Percentiles rank a stretch among this genome's conserved stretches.
phyloP scores from a whole-genome alignment of 2,797 vertebrate species.

The Silurus lanzhouensis region DNA sequence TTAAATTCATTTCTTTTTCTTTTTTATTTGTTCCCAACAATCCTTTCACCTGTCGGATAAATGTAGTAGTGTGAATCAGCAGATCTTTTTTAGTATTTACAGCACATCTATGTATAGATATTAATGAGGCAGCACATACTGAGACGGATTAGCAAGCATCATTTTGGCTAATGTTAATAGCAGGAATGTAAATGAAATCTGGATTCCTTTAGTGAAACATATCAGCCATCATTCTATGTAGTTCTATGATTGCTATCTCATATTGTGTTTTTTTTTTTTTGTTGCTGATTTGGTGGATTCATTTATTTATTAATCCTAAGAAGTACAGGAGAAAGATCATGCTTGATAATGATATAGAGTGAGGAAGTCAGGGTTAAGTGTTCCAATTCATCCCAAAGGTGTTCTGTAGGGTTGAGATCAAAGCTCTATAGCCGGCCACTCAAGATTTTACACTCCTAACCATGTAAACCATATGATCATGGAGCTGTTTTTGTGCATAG shows the following conservation, averaged over 20 bases:
- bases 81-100: neutral
- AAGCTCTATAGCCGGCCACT: too few species aligned
- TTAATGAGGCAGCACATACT: neutral
- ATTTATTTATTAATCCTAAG: neutral
- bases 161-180: neutral
- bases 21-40: neutral
- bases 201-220: neutral
- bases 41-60: neutral
- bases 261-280: neutral
- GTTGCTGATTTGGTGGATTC: constrained; percentile 25
- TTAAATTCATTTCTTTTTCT: neutral
- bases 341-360: neutral
- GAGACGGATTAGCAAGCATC: constrained; percentile 2
- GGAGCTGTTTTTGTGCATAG: too few species aligned
- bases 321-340: neutral
- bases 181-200: neutral
- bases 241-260: neutral
- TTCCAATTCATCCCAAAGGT: too few species aligned
- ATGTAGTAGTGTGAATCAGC: neutral
- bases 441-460: too few species aligned
- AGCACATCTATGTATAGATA: neutral
- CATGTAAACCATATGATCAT: too few species aligned
- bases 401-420: too few species aligned
- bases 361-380: too few species aligned
- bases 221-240: neutral